Percentiles rank a stretch among this genome's conserved stretches.
These are phyloP conservation scores for Drosophila hydei DNA, from an alignment of 1,140 invertebrate species.

Conservation along the genomic window DNA sequence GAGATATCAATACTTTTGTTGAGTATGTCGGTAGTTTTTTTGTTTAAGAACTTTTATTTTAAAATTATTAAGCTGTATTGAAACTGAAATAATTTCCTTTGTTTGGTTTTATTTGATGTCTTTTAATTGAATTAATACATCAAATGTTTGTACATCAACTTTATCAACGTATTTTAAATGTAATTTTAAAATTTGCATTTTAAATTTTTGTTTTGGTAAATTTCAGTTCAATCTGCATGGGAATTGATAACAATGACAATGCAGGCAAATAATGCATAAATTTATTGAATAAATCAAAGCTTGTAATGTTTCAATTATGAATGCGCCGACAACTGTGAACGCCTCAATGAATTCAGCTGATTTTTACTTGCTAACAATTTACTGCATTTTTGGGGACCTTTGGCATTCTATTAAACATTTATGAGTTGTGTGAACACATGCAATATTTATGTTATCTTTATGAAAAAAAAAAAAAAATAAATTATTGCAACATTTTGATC, in stretches of 20 bases:
- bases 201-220: not conserved
- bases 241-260: slow-evolving; percentile 6
- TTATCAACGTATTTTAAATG: not conserved
- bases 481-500: slow-evolving; percentile 20
- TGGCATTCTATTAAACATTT: slow-evolving; percentile 37
- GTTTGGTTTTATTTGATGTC: no score
- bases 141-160: no score
- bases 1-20: no score
- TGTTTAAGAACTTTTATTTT: not conserved
- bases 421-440: slow-evolving; percentile 24
- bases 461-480: slow-evolving; percentile 6
- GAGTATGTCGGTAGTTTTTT: not conserved
- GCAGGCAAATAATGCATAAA: slow-evolving; percentile 1
- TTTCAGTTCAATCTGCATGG: not conserved
- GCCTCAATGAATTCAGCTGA: slow-evolving; percentile 1
- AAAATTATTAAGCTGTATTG: not conserved
- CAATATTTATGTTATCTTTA: slow-evolving; percentile 34
- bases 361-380: slow-evolving; percentile 3
- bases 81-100: not conserved
- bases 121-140: not conserved
- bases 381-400: slow-evolving; percentile 16
- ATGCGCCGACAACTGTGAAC: slow-evolving; percentile 2
- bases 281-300: slow-evolving; percentile 10
- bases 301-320: slow-evolving; percentile 13
- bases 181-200: not conserved